Percentiles rank a stretch among this genome's conserved stretches.
phyloP scores from a whole-genome alignment of 1,140 invertebrate genomes.

The Megalonaias nervosa region DNA sequence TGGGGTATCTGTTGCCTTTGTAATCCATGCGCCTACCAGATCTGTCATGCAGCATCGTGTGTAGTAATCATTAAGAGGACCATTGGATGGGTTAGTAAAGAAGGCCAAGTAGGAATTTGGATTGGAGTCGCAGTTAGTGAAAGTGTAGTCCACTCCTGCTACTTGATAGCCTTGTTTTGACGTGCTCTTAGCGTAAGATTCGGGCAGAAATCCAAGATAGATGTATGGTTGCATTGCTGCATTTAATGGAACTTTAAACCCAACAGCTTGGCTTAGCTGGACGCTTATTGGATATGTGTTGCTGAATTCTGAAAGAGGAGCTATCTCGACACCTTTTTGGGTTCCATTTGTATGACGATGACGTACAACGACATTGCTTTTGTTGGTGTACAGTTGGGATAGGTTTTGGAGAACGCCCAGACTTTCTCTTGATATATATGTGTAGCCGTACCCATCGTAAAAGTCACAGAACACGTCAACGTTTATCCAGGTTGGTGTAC shows the following conservation, averaged over 20 bases:
- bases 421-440: slow-evolving; percentile 1
- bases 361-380: slow-evolving; percentile 6
- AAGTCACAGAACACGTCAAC: slow-evolving; percentile 18
- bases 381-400: slow-evolving; percentile 3
- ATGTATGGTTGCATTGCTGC: slow-evolving; percentile 5
- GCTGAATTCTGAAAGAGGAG: slow-evolving; percentile 3
- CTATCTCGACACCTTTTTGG: slow-evolving; percentile 7
- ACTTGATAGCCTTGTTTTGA: background rate
- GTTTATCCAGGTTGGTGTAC: slow-evolving; percentile 10
- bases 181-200: too few species aligned
- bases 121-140: slow-evolving; percentile 15
- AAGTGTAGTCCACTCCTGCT: slow-evolving; percentile 6
- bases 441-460: slow-evolving; percentile 21
- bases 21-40: background rate
- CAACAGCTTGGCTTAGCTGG: slow-evolving; percentile 5
- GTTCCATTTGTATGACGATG: background rate
- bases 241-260: slow-evolving; percentile 8
- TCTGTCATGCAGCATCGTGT: background rate
- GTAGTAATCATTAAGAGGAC: background rate
- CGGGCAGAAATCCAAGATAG: slow-evolving; percentile 9
- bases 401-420: background rate
- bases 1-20: background rate
- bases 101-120: slow-evolving; percentile 13
- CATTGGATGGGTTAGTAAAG: slow-evolving; percentile 3
- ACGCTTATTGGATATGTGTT: slow-evolving; percentile 1